A percentile compares a stretch with the other conserved stretches of the same genome.
Evolutionary conservation across 2,888 invertebrate species (phyloP).

Genomic region (Ellobium chinense): DNA sequence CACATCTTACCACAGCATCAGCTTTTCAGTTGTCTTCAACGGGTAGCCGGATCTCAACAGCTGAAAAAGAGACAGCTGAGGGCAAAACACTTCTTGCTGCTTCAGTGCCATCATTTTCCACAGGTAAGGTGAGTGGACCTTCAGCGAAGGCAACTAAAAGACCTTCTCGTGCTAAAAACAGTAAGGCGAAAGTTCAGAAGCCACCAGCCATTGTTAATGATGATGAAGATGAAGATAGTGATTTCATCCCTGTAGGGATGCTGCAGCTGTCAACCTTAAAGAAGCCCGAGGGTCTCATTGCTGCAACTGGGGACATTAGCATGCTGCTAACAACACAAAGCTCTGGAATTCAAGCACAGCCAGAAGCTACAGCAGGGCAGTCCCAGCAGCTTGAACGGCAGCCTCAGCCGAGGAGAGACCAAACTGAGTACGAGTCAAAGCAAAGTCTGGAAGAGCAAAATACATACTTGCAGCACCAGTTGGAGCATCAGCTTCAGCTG

Average conservation of each 20-base stretch:
- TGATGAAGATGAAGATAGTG: conserved; percentile 43
- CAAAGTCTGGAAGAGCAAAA: background rate
- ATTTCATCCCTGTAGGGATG: conserved; percentile 45
- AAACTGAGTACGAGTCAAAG: background rate
- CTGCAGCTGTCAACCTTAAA: conserved; percentile 16
- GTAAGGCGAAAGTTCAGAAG: background rate
- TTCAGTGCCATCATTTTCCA: background rate
- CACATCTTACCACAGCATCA: background rate
- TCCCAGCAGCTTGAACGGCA: background rate
- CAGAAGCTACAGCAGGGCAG: background rate
- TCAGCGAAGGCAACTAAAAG: background rate
- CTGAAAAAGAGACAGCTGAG: background rate
- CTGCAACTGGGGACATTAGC: background rate
- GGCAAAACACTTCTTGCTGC: no score
- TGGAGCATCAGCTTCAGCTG: background rate
- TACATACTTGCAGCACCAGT: background rate
- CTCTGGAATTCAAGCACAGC: background rate
- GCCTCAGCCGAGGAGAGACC: background rate
- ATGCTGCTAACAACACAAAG: background rate
- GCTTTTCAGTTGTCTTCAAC: background rate
- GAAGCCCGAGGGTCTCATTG: background rate
- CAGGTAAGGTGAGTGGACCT: background rate
- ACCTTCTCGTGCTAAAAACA: background rate
- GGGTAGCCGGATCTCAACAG: background rate
- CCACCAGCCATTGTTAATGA: conserved; percentile 1